Evolutionary conservation across 2,888 invertebrate genomes (phyloP), one percentile per base, ranked within the genome.

Genomic region (Epistrophe grossulariae): DNA sequence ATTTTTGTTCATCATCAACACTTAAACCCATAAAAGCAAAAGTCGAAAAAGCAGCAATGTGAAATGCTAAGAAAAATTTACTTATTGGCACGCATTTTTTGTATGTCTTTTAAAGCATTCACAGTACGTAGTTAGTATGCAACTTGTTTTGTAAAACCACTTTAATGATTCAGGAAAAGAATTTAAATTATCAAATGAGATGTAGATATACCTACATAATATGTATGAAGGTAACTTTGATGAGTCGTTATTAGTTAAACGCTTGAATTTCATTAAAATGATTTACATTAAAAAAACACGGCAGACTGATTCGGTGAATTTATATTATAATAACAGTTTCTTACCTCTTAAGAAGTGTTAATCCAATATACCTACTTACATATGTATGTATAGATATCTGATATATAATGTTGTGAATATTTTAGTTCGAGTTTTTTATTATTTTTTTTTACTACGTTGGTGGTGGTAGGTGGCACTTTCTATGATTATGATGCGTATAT

Each of bases 31-130:
- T 55, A 31, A 68, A 64, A 68, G 9, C 52, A 52, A 45, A 43
- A 35, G 52, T 74, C n/a, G 24, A 70, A 79, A 31, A 40, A 31
- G 45, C 8, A 38, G 74, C 40, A 74, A 13, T 7, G 48, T 43
- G 60, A 38, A 66, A 17, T 24, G 43, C 13, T 28, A n/a, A 19
- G 13, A 62, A 64, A 59, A 62, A 76, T 82, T 71, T 64, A 52
- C 62, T 64, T 64, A 35, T 80, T 71, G 71, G 80, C 78, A 89
- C 90, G 88, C 88, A 90, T 87, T 83, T 90, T 89, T 35, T 35
- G 28, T 89, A 90, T 90, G 19, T 60, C 7, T 40, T 19, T 40
- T 19, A 9, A 13, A 24, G 9, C 38, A 52, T 50, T 68, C 15
- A 66, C 11, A 19, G 35, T 35, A 35, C 0, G 31, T 31, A 31